phyloP scores from a whole-genome alignment of 2,113 vertebrate species.

The Toxostoma redivivum region DNA sequence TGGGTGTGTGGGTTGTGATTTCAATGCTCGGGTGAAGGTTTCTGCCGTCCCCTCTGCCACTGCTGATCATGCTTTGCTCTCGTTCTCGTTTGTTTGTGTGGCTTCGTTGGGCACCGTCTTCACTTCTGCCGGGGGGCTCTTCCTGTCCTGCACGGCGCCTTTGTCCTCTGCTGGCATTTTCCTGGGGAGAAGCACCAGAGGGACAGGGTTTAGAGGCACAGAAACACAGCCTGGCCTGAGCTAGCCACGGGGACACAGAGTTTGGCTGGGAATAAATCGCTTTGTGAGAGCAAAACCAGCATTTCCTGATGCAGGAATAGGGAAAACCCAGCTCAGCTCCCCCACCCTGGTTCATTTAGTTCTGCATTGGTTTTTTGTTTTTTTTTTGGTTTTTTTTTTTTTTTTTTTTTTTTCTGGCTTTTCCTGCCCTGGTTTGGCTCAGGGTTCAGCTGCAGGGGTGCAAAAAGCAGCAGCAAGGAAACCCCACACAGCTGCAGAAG shows the following conservation, averaged over 20 bases:
- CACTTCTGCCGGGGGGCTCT: slow-evolving; percentile 82
- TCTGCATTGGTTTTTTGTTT: fast-evolving
- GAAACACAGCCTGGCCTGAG: background rate
- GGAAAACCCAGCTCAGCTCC: background rate
- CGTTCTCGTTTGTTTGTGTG: slow-evolving; percentile 84
- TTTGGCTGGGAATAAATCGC: fast-evolving
- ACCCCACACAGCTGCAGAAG: fast-evolving
- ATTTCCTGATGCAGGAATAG: fast-evolving
- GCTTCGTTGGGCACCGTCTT: slow-evolving; percentile 87
- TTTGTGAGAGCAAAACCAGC: background rate
- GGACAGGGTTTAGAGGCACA: background rate
- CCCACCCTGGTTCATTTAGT: fast-evolving
- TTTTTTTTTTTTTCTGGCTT: fast-evolving
- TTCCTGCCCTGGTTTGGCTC: background rate
- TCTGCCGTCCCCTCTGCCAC: slow-evolving; percentile 63
- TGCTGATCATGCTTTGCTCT: slow-evolving; percentile 91
- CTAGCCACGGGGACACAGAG: fast-evolving
- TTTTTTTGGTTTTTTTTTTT: background rate
- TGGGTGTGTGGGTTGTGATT: slow-evolving; percentile 62
- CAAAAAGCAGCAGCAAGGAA: background rate
- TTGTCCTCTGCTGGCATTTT: slow-evolving; percentile 83
- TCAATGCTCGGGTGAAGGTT: slow-evolving; percentile 76
- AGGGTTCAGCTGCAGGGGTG: background rate
- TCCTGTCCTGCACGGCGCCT: slow-evolving; percentile 75
- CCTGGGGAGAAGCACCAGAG: slow-evolving; percentile 73